Conservation (phyloP, 2,797 vertebrate species). For the Lutjanus campechanus region DNA sequence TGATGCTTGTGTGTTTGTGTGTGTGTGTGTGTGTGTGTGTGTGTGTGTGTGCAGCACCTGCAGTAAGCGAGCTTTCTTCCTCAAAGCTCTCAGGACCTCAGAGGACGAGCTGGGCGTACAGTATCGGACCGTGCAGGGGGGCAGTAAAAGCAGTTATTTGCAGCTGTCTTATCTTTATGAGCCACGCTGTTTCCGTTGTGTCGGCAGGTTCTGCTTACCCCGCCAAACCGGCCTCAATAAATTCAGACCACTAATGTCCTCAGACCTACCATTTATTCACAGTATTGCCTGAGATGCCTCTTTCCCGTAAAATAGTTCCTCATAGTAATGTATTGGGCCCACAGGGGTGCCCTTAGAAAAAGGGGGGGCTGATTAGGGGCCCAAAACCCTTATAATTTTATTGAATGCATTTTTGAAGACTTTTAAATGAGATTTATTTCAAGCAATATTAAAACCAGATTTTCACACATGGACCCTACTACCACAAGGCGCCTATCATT, state of each 20-base stretch:
- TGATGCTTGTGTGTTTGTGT: constrained; percentile 11
- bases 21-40: constrained; percentile 11
- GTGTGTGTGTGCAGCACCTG: constrained; percentile 14
- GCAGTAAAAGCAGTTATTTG: constrained; percentile 12
- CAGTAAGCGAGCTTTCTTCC: constrained; percentile 9
- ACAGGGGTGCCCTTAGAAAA: neutral
- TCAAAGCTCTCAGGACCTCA: neutral
- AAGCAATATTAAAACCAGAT: neutral
- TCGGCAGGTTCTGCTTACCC: constrained; percentile 33
- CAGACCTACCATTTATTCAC: neutral
- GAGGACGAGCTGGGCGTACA: neutral
- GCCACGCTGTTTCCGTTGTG: neutral
- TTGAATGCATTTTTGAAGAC: neutral
- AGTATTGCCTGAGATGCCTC: neutral
- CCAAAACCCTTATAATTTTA: neutral
- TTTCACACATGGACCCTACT: neutral
- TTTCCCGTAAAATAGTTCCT: neutral
- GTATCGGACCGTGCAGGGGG: constrained; percentile 2
- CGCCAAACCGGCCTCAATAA: constrained; percentile 4
- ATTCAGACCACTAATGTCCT: neutral
- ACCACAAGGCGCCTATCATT: neutral
- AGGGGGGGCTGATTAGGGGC: neutral
- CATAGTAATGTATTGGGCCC: neutral
- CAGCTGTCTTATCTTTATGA: constrained; percentile 47
- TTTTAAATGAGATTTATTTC: neutral